Evolutionary conservation across 2,113 vertebrate genomes (phyloP).

Genomic region (Gymnorhina tibicen): DNA sequence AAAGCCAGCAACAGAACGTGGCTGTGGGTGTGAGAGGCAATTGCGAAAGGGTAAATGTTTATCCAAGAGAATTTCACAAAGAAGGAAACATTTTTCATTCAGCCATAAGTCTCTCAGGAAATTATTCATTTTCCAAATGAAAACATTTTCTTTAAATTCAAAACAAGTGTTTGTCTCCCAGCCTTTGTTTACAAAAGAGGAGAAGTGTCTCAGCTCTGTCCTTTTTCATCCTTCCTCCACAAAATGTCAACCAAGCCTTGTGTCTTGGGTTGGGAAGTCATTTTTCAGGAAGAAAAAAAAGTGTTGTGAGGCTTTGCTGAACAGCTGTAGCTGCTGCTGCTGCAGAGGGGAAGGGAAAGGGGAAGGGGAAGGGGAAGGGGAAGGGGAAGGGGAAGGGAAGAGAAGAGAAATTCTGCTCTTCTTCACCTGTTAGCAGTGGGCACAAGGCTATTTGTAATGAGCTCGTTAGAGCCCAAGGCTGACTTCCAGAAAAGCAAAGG

Average conservation of each 20-base stretch:
- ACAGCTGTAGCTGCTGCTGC: neutral
- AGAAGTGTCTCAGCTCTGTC: conserved; percentile 18
- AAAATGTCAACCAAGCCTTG: neutral
- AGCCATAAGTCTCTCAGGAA: neutral
- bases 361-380: neutral
- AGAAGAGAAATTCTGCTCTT: neutral
- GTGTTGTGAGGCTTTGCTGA: neutral
- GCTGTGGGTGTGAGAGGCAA: neutral
- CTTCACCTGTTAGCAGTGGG: neutral
- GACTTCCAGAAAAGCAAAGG: neutral
- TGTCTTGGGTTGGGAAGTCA: neutral
- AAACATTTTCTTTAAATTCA: conserved; percentile 24
- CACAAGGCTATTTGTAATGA: neutral
- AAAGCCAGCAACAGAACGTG: neutral
- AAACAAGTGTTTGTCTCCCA: conserved; percentile 9
- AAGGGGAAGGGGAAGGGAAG: neutral
- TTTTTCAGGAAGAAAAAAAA: fast-evolving
- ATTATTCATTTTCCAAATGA: conserved; percentile 8
- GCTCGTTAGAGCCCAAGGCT: neutral
- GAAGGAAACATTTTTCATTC: neutral
- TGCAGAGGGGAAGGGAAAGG: neutral
- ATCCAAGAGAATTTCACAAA: neutral
- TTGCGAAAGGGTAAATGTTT: neutral
- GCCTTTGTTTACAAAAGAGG: conserved; percentile 13
- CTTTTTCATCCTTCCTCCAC: neutral